Conservation (phyloP, 2,113 vertebrate species). For the Hippocampus barbouri region DNA sequence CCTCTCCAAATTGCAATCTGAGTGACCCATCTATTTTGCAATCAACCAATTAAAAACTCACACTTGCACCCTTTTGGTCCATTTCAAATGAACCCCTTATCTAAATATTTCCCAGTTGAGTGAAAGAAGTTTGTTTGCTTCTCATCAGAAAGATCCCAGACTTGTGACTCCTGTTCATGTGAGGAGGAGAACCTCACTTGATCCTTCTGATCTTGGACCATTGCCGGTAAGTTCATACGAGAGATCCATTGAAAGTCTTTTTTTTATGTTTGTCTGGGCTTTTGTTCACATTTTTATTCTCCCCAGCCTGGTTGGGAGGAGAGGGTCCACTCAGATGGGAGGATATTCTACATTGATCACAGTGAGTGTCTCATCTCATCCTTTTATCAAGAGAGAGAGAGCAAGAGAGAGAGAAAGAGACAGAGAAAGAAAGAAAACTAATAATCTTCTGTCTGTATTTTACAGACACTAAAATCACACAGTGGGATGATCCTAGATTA, state of each 20-base stretch:
- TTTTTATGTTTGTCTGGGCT: background rate
- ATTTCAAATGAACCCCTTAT: background rate
- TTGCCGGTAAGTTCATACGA: constrained; percentile 79
- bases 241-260: background rate
- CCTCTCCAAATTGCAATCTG: too few species aligned
- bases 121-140: constrained; percentile 42
- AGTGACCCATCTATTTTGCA: too few species aligned
- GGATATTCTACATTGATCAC: constrained; percentile 96
- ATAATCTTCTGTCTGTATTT: constrained; percentile 18
- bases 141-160: constrained; percentile 88
- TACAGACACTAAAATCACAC: constrained; percentile 88
- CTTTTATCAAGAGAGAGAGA: too few species aligned
- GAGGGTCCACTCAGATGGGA: constrained; percentile 87
- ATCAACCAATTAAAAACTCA: too few species aligned
- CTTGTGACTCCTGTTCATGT: constrained; percentile 78
- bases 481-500: constrained; percentile 95
- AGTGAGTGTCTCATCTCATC: constrained; percentile 71
- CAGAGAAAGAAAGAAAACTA: too few species aligned
- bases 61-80: too few species aligned
- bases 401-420: too few species aligned
- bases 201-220: constrained; percentile 84
- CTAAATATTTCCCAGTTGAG: constrained; percentile 36
- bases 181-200: constrained; percentile 77
- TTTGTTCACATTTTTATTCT: constrained; percentile 20
- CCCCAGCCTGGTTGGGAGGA: constrained; percentile 95